Percentiles rank a stretch among this genome's conserved stretches.
These are phyloP conservation scores for Helicoverpa zea DNA, from an alignment of 1,140 invertebrate genomes.

Conservation along the genomic window DNA sequence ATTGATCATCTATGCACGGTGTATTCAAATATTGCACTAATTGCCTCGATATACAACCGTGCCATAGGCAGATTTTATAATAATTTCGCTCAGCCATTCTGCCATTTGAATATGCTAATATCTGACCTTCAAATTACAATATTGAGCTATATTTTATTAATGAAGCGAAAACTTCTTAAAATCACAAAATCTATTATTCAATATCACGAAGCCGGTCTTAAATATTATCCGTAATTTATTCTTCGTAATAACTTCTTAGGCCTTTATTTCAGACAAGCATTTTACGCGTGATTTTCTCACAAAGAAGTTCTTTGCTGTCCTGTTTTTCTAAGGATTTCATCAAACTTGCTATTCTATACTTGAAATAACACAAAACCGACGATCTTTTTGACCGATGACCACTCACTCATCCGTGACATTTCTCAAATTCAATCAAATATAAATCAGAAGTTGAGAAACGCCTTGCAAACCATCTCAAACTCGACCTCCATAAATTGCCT, in stretches of 20 bases:
- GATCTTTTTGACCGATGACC: constrained; percentile 10
- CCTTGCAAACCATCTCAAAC: constrained; percentile 4
- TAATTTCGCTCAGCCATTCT: background rate
- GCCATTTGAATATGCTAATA: constrained; percentile 10
- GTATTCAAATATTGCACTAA: constrained; percentile 7
- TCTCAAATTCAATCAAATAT: constrained; percentile 24
- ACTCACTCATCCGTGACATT: background rate
- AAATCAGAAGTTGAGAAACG: constrained; percentile 17
- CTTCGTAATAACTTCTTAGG: background rate
- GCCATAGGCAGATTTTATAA: background rate
- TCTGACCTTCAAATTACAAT: constrained; percentile 22
- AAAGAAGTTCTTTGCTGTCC: no score
- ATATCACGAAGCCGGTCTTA: constrained; percentile 11
- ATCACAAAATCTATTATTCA: constrained; percentile 33
- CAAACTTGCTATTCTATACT: background rate
- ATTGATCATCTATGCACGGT: background rate
- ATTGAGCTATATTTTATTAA: constrained; percentile 26
- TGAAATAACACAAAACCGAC: background rate
- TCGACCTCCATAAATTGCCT: constrained; percentile 23
- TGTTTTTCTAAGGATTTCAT: no score
- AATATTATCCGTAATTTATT: background rate
- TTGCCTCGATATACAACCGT: background rate
- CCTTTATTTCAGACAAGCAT: background rate
- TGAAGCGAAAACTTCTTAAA: constrained; percentile 38
- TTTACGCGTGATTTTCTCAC: background rate